A percentile compares a stretch with the other conserved stretches of the same genome.
Evolutionary conservation across 2,113 vertebrate species (phyloP).

Genomic region (Nesogale talazaci): DNA sequence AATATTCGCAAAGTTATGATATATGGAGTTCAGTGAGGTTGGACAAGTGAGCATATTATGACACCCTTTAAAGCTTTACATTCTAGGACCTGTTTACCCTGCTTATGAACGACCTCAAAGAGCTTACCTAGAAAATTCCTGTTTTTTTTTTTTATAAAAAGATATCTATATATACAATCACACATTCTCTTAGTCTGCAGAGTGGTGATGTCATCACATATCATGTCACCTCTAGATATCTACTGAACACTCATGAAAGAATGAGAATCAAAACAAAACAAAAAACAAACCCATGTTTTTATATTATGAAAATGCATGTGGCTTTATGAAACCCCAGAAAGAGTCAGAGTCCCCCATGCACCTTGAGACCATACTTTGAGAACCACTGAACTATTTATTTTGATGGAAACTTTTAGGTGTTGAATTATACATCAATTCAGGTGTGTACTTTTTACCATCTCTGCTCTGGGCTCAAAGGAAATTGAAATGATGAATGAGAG

Average conservation of each 20-base stretch:
- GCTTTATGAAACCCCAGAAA: neutral
- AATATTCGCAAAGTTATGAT: neutral
- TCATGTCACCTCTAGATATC: neutral
- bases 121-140: neutral
- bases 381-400: conserved; percentile 31
- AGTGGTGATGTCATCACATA: conserved; percentile 9
- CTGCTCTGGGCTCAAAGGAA: conserved; percentile 11
- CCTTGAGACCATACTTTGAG: neutral
- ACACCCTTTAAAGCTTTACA: neutral
- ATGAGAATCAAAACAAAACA: conserved; percentile 19
- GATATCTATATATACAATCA: neutral
- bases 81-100: neutral
- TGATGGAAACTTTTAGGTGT: conserved; percentile 14
- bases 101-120: neutral
- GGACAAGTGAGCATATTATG: neutral
- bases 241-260: neutral
- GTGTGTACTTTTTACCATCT: conserved; percentile 11
- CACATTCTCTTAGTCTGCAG: neutral
- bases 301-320: conserved; percentile 36
- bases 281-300: neutral
- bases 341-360: neutral
- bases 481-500: conserved; percentile 29
- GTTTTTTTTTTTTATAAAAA: too few relatives aligned
- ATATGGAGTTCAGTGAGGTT: neutral
- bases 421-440: conserved; percentile 49